Conservation (phyloP, 2,113 vertebrate genomes). For the Syngnathus scovelli region DNA sequence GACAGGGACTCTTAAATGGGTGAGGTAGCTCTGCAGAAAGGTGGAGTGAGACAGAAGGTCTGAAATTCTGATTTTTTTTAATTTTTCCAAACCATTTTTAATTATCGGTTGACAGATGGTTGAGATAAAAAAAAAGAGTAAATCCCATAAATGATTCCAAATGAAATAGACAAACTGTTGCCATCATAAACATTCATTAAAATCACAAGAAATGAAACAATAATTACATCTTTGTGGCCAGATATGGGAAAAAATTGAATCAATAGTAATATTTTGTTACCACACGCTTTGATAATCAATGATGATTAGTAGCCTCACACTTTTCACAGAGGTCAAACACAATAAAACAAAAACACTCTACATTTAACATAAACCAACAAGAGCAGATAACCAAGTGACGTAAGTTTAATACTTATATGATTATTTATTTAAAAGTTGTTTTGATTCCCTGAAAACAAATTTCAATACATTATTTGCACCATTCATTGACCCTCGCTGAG, state of each 20-base stretch:
- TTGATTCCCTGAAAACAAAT: too few species aligned
- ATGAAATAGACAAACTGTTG: not conserved
- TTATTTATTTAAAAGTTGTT: too few species aligned
- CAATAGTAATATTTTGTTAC: not conserved
- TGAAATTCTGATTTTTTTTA: not conserved
- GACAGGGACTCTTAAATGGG: too few species aligned
- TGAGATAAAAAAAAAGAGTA: not conserved
- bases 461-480: not conserved
- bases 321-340: not conserved
- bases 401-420: too few species aligned
- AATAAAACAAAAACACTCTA: not conserved
- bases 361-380: not conserved
- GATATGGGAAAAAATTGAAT: not conserved
- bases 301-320: too few species aligned
- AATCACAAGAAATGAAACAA: too few species aligned
- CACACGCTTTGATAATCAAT: not conserved
- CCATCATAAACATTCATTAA: not conserved
- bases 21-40: not conserved
- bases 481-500: not conserved
- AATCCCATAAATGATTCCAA: not conserved
- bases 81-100: not conserved
- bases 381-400: not conserved
- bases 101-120: not conserved
- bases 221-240: not conserved
- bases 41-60: not conserved